A percentile compares a stretch with the other conserved stretches of the same genome.
Evolutionary conservation across 2,797 vertebrate species (phyloP).

Genomic region (Crenuchus spilurus): DNA sequence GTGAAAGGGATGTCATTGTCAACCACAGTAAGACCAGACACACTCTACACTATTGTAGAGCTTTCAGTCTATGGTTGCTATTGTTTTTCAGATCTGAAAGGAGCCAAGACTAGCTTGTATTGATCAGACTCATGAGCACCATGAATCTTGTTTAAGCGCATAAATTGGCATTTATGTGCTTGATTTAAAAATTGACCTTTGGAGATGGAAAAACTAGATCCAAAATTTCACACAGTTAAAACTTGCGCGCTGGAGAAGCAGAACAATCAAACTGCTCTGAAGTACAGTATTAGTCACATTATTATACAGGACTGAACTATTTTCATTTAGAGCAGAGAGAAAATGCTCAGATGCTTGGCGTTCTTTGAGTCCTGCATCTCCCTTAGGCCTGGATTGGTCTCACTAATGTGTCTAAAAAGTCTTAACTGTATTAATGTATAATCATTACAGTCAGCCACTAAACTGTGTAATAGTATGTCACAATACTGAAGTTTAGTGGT

Average conservation of each 20-base stretch:
- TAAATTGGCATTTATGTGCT: constrained; percentile 8
- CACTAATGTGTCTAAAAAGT: no score
- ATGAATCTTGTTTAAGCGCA: constrained; percentile 15
- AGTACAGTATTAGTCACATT: not conserved
- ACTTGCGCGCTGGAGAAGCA: not conserved
- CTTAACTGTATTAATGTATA: not conserved
- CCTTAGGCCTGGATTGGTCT: not conserved
- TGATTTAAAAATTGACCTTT: constrained; percentile 22
- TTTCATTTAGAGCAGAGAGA: not conserved
- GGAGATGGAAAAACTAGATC: not conserved
- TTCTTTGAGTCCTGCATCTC: not conserved
- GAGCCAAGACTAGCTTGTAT: not conserved
- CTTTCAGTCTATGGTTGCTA: not conserved
- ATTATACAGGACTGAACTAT: not conserved
- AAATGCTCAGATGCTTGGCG: not conserved
- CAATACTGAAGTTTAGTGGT: no score
- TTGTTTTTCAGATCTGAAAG: not conserved
- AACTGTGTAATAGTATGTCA: no score
- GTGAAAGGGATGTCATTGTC: not conserved
- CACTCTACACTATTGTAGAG: not conserved
- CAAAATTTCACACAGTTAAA: not conserved
- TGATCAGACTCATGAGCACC: constrained; percentile 5
- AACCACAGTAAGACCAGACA: not conserved
- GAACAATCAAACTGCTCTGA: not conserved
- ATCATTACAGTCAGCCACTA: no score